A percentile compares a stretch with the other conserved stretches of the same genome.
These are phyloP conservation scores for Ptychochromis oligacanthus DNA, from an alignment of 2,113 vertebrate species.

Conservation along the genomic window DNA sequence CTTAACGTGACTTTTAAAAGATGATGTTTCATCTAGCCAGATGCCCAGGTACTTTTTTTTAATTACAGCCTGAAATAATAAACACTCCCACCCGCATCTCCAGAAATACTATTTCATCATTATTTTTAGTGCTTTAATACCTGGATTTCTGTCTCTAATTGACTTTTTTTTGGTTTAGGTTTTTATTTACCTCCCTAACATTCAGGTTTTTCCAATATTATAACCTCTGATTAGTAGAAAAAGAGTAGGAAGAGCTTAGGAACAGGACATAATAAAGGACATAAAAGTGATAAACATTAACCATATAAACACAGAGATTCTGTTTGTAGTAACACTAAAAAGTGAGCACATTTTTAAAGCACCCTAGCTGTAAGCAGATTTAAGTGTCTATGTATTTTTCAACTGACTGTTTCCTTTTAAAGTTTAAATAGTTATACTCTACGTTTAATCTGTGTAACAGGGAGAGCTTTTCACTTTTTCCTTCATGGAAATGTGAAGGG, in stretches of 20 bases:
- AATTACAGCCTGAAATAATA: neutral
- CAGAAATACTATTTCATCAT: neutral
- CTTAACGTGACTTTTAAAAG: neutral
- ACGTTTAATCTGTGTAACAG: neutral
- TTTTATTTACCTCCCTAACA: neutral
- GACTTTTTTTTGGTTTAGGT: neutral
- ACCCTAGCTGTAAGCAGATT: neutral
- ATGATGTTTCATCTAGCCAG: neutral
- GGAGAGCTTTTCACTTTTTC: neutral
- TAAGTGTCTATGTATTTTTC: neutral
- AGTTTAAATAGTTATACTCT: neutral
- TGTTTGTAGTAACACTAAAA: neutral
- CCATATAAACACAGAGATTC: neutral
- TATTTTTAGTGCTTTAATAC: slow-evolving; percentile 1
- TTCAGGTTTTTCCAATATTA: neutral
- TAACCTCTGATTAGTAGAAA: neutral
- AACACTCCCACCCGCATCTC: neutral
- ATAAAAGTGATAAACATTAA: neutral
- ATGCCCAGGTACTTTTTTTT: neutral
- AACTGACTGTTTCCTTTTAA: neutral
- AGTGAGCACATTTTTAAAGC: neutral
- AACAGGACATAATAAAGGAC: neutral
- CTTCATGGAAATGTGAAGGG: neutral
- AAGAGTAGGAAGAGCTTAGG: neutral
- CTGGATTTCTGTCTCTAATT: neutral